Base-by-base conservation (phyloP, 1,140 invertebrate species). In the Radopholus similis region DNA sequence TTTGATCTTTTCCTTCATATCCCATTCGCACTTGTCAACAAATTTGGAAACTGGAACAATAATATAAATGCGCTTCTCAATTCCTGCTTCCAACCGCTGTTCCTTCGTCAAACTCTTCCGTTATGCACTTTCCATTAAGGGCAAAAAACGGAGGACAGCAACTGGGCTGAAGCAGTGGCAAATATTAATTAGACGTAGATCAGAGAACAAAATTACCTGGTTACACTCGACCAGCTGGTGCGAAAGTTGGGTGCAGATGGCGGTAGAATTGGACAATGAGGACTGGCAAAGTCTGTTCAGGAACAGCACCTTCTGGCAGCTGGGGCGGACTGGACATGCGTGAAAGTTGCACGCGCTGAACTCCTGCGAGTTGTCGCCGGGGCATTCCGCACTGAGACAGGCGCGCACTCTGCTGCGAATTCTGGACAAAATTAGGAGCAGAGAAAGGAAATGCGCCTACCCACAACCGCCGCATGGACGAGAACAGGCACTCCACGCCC, bases 401-500 rank as follows among this genome's bases (percentile, higher is more conserved):
- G 49, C 47, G 23, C 78, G 30, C 2, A 71, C 57, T 28, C 80
- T 67, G 26, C 75, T 73, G 42, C 66, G 40, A 57, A 80, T 78
- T 15, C 47, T 51, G n/a, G 5, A 51, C 9, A 15, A 5, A 23
- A 47, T 47, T 5, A 51, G 11, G 18, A 42, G 11, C 11, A 42
- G 18, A 42, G 18, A 2, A 42, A 42, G 38, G 11, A 13, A n/a
- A 42, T 42, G 11, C 18, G 38, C 4, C 18, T 6, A 51, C 47
- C 78, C 78, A 49, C 78, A 80, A 1, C 71, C 78, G 11, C 78
- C 78, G 70, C 78, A 80, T 13, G 71, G 53, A 23, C 77, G 40
- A 1, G 75, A 76, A 35, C 78, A 80, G 57, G 57, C 38, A 23
- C 77, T 82, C 75, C 75, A 73, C 6, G 40, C 18, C 23, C 35